Conservation (phyloP, 2,797 vertebrate genomes). For the Carapus acus region DNA sequence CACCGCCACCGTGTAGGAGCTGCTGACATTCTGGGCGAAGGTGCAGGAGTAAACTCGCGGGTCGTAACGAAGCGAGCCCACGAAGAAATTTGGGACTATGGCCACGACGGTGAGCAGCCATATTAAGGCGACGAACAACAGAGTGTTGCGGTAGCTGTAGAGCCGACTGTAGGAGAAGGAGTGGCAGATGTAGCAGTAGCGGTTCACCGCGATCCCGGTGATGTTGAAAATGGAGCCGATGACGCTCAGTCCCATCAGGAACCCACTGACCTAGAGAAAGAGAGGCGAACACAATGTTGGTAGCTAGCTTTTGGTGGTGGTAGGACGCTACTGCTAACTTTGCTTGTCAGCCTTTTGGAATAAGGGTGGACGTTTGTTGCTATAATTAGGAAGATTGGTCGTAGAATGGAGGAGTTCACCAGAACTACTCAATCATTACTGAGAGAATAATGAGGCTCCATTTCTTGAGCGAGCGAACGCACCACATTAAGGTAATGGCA, state of each 20-base stretch:
- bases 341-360: too few relatives aligned
- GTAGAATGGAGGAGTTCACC: too few relatives aligned
- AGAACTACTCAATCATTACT: too few relatives aligned
- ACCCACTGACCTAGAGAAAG: conserved; percentile 71
- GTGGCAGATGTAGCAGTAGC: conserved; percentile 84
- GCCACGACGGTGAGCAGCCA: conserved; percentile 77
- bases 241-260: conserved; percentile 81
- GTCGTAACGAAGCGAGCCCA: conserved; percentile 78
- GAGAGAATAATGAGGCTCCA: too few relatives aligned
- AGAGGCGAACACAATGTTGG: too few relatives aligned
- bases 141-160: conserved; percentile 77
- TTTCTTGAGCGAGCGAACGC: too few relatives aligned
- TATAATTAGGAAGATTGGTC: too few relatives aligned
- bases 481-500: too few relatives aligned
- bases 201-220: conserved; percentile 79
- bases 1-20: conserved; percentile 75
- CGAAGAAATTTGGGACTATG: conserved; percentile 78
- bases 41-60: conserved; percentile 80
- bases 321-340: too few relatives aligned
- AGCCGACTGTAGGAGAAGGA: conserved; percentile 75
- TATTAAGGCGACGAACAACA: conserved; percentile 75
- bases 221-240: conserved; percentile 85
- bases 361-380: too few relatives aligned
- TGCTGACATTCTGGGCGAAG: conserved; percentile 78
- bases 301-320: too few relatives aligned